phyloP scores from a whole-genome alignment of 2,797 vertebrate genomes.

The Megaceryle alcyon region DNA sequence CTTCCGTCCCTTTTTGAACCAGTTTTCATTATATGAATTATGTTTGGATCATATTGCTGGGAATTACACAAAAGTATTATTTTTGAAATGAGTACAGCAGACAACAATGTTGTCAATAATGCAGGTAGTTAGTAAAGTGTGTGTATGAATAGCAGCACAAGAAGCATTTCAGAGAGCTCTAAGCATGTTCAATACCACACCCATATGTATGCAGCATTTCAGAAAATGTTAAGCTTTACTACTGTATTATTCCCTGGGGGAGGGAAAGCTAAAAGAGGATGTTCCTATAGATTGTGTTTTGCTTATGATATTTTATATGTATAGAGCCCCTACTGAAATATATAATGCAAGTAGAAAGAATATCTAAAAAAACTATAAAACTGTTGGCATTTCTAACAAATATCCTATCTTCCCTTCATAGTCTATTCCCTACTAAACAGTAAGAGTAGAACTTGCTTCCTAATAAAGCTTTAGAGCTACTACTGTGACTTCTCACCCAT shows the following conservation, averaged over 20 bases:
- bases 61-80: slow-evolving; percentile 24
- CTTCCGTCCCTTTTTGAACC: slow-evolving; percentile 37
- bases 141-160: neutral
- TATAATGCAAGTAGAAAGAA: neutral
- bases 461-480: slow-evolving; percentile 47
- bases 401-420: neutral
- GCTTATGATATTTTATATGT: neutral
- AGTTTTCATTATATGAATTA: slow-evolving; percentile 14
- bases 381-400: neutral
- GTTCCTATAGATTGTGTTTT: neutral
- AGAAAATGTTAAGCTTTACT: neutral
- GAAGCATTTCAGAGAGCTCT: neutral
- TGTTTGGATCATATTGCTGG: slow-evolving; percentile 31
- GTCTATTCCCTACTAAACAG: neutral
- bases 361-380: neutral
- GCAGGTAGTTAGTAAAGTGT: neutral
- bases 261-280: neutral
- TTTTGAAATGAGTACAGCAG: neutral
- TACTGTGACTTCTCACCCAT: neutral
- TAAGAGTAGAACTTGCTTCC: slow-evolving; percentile 25
- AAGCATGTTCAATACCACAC: neutral
- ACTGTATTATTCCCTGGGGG: neutral
- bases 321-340: neutral
- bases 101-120: neutral
- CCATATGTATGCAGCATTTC: neutral